Base-by-base conservation (phyloP, 2,113 vertebrate genomes). In the Carollia perspicillata region DNA sequence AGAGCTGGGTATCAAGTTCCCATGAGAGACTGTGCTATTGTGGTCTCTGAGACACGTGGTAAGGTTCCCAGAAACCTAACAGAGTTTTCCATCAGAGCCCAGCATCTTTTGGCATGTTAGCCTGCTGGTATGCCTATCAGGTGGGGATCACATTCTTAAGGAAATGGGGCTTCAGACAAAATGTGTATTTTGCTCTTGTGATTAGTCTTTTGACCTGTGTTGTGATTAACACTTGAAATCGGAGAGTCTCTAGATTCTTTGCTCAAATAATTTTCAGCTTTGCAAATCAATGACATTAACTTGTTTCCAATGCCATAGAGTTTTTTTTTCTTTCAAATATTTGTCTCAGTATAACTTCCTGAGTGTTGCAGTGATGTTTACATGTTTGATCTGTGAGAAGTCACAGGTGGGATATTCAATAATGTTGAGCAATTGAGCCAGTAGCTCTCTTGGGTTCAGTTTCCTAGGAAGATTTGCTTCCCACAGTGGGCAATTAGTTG, bases 401-500 rank as follows among this genome's bases (percentile, higher is more conserved):
- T 42, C 18, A 0, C 87, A 60, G 83, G 84, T 90, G 90, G 44
- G 40, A 42, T 77, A 66, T 49, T 88, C 51, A 92, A 90, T 68
- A 72, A 53, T n/a, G 8, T 58, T 84, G 51, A 95, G 40, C 30
- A 87, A 68, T 53, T 77, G 75, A 94, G 85, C 68, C 68, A 86
- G 89, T 83, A 83, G 58, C 55, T 18, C 58, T 89, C 55, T 37
- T 53, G 80, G 77, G 78, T 65, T 96, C 47, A 81, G 91, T 89
- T 93, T 97, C 94, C 63, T 74, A 74, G 68, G 85, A 96, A 3
- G 6, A 88, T 85, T 94, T 78, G 81, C 81, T 95, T 92, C 93
- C 86, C 89, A 93, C 85, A 79, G 85, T 66, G 91, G 93, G 78
- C 85, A 95, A 93, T 96, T 94, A 96, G 84, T 55, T 89, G 60